Evolutionary conservation across 30 jellyfish, hydroid and myxozoan species (phyloP), one percentile per base, ranked within the genome.

Genomic region (Aurelia sp.): DNA sequence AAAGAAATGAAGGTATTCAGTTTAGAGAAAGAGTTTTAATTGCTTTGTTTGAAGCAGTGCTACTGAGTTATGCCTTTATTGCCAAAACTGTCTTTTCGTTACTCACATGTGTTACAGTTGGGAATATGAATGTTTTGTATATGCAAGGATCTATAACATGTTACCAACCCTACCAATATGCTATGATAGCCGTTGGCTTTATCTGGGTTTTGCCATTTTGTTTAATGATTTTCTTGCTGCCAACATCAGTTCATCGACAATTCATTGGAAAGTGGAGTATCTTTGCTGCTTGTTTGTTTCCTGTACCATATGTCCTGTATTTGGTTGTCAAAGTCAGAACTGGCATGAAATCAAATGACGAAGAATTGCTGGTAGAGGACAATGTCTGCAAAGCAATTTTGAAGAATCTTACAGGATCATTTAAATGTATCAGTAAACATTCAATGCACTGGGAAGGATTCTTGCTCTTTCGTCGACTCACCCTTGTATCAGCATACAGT

Each of bases 171-270:
- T 73, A 71, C 72, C 85, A 73, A 20, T 73, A 73, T 35, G 71
- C 44, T n/a, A 13, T 73, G 31, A 52, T 73, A 30, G 85, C 58
- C 12, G 6, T 73, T 11, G 73, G 71, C 4, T 52, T 52, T 9
- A 15, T 18, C 16, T 73, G 85, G 85, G 85, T 57, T 9, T 4
- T 52, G 18, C 74, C 85, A n/a, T 73, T 50, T 21, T 73, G 73
- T 27, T 11, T 53, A 0, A 53, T 73, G 9, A 23, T 73, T 33
- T 57, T 73, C 44, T 30, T 73, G 55, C 72, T 57, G n/a, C 72
- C 85, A 50, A n/a, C 60, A 33, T 27, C 58, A 8, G n/a, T 73
- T 35, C 21, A 13, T 12, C 20, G 12, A 10, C 23, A 55, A 13
- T 11, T 13, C 10, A n/a, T 73, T 11, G 58, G 58, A 17, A 57